Evolutionary conservation across 2,113 vertebrate genomes (phyloP).

Genomic region (Amphiprion ocellaris): DNA sequence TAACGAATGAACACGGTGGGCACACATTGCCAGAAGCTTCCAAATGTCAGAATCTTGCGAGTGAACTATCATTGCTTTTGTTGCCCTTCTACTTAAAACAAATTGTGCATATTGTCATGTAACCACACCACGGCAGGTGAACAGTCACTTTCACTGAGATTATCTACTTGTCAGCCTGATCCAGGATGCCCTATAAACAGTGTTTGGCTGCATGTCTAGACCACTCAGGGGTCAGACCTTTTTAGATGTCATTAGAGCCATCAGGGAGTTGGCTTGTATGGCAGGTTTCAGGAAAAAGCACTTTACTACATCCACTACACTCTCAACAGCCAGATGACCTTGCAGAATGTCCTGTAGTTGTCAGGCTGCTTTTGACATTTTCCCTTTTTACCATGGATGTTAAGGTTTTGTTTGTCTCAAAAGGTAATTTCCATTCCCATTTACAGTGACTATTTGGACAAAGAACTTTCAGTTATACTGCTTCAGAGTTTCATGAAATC

Average conservation of each 20-base stretch:
- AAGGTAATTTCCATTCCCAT: background rate
- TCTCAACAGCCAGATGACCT: conserved; percentile 38
- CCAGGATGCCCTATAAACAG: conserved; percentile 45
- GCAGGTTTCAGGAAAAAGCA: conserved; percentile 49
- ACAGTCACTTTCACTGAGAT: conserved; percentile 52
- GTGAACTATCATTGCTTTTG: background rate
- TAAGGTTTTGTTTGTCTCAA: background rate
- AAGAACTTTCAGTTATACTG: background rate
- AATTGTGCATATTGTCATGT: background rate
- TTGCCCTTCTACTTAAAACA: background rate
- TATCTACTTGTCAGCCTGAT: conserved; percentile 52
- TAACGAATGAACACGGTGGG: background rate
- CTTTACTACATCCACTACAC: conserved; percentile 41
- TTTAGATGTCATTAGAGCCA: conserved; percentile 58
- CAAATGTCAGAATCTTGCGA: background rate
- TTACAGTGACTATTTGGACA: background rate
- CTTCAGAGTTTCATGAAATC: background rate
- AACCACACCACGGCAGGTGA: background rate
- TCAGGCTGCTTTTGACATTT: background rate
- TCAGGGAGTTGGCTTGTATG: conserved; percentile 33
- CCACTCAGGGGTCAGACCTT: conserved; percentile 50
- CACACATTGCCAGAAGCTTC: background rate
- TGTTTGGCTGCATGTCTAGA: conserved; percentile 49
- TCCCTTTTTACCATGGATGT: background rate
- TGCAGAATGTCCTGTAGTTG: conserved; percentile 17